A percentile compares a stretch with the other conserved stretches of the same genome.
phyloP scores from a whole-genome alignment of 2,797 vertebrate species.

The Macropodus opercularis region DNA sequence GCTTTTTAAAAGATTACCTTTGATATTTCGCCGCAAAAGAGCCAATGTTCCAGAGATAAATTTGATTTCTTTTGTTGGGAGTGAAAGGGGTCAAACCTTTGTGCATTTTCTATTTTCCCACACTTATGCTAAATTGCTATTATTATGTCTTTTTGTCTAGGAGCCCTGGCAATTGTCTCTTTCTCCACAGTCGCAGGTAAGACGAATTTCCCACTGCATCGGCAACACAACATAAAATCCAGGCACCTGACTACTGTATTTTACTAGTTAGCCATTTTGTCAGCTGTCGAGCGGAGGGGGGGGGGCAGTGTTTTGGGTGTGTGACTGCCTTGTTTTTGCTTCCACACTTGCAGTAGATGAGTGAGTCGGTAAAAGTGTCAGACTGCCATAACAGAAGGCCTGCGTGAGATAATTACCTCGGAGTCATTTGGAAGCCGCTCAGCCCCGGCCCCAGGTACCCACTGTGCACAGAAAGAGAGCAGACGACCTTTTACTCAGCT shows the following conservation, averaged over 20 bases:
- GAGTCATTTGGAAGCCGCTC: slow-evolving; percentile 63
- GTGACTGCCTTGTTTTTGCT: slow-evolving; percentile 33
- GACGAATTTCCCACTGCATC: slow-evolving; percentile 10
- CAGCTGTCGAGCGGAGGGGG: slow-evolving; percentile 4
- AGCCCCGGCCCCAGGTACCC: slow-evolving; percentile 68
- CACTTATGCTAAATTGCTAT: slow-evolving; percentile 47
- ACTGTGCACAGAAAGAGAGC: slow-evolving; percentile 59
- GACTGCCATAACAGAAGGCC: slow-evolving; percentile 52
- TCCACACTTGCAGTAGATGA: slow-evolving; percentile 22
- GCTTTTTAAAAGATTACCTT: background rate
- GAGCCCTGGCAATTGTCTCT: slow-evolving; percentile 22
- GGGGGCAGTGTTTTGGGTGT: slow-evolving; percentile 10
- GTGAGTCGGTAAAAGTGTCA: slow-evolving; percentile 69
- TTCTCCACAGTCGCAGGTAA: slow-evolving; percentile 45
- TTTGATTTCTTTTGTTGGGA: background rate
- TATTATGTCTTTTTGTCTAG: slow-evolving; percentile 56
- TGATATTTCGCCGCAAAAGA: slow-evolving; percentile 6
- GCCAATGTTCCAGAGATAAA: background rate
- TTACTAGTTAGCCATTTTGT: slow-evolving; percentile 3
- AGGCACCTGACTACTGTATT: background rate
- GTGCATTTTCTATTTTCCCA: slow-evolving; percentile 14
- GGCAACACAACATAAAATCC: background rate
- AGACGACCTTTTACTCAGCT: slow-evolving; percentile 69
- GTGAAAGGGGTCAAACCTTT: background rate
- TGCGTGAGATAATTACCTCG: slow-evolving; percentile 61